A percentile compares a stretch with the other conserved stretches of the same genome.
Conservation (phyloP, 1,140 invertebrate genomes). For the Ephestia elutella region DNA sequence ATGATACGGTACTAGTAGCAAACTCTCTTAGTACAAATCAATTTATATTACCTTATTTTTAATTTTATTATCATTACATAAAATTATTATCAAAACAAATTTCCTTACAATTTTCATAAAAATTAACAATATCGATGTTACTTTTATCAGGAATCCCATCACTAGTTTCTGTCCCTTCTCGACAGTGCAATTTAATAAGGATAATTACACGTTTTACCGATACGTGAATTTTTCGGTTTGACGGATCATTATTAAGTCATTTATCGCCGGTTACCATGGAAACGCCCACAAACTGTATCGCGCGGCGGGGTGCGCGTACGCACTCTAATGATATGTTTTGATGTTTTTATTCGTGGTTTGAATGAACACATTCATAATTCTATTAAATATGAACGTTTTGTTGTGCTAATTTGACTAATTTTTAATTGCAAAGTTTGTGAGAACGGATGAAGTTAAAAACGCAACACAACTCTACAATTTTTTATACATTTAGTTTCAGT, state of each 20-base stretch:
- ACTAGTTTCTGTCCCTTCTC: conserved; percentile 19
- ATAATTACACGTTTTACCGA: conserved; percentile 65
- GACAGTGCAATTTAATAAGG: conserved; percentile 33
- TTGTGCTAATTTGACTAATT: conserved; percentile 8
- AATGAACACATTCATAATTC: conserved; percentile 8
- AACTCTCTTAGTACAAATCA: too few species aligned
- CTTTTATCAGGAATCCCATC: conserved; percentile 14
- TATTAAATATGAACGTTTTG: conserved; percentile 6
- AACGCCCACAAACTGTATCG: conserved; percentile 44
- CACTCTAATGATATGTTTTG: conserved; percentile 47
- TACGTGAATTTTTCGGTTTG: conserved; percentile 53
- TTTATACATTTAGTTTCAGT: too few species aligned
- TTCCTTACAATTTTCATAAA: too few species aligned
- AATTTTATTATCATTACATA: too few species aligned
- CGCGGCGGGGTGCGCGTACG: conserved; percentile 31
- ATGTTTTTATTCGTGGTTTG: conserved; percentile 28
- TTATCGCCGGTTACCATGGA: conserved; percentile 52
- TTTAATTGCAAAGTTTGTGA: not conserved
- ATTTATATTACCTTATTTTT: too few species aligned
- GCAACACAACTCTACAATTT: not conserved
- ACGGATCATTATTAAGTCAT: conserved; percentile 63
- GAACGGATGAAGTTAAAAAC: not conserved
- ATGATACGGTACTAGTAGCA: too few species aligned
- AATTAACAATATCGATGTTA: conserved; percentile 3
- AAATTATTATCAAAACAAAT: too few species aligned